These are phyloP conservation scores for Iselma pallidipennis DNA, from an alignment of 2,888 invertebrate species.

Conservation along the genomic window DNA sequence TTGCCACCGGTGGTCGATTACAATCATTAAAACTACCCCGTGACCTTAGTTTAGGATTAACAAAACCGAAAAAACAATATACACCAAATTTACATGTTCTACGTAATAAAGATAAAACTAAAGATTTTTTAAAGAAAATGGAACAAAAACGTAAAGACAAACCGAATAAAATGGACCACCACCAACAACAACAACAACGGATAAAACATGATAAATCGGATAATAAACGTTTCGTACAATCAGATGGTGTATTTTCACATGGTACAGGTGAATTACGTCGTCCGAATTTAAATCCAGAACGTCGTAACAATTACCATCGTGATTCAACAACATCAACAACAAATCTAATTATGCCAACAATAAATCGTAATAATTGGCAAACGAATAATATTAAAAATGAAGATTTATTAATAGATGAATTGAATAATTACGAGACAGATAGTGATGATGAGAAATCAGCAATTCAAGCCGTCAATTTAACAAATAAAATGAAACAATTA, in stretches of 20 bases:
- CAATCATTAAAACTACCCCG: slow-evolving; percentile 47
- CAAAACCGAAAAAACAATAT: slow-evolving; percentile 48
- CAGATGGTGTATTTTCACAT: slow-evolving; percentile 50
- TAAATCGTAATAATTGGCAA: slow-evolving; percentile 39
- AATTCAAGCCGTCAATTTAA: slow-evolving; percentile 30
- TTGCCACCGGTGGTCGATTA: slow-evolving; percentile 35
- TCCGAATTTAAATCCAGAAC: not conserved
- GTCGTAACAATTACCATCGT: slow-evolving; percentile 3
- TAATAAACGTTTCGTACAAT: slow-evolving; percentile 40
- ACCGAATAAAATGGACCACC: slow-evolving; percentile 1
- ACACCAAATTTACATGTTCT: slow-evolving; percentile 51
- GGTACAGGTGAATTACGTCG: slow-evolving; percentile 37
- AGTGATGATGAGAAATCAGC: slow-evolving; percentile 42
- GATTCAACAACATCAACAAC: slow-evolving; percentile 32
- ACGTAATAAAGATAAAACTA: slow-evolving; percentile 46
- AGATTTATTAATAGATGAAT: slow-evolving; percentile 37
- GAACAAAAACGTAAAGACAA: slow-evolving; percentile 29
- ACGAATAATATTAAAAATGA: slow-evolving; percentile 43
- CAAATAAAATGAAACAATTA: slow-evolving; percentile 21
- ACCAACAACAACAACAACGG: slow-evolving; percentile 5
- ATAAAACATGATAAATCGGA: slow-evolving; percentile 17
- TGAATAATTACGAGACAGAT: slow-evolving; percentile 39
- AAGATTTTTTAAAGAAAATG: slow-evolving; percentile 39
- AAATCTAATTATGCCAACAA: slow-evolving; percentile 38
- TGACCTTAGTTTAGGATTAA: slow-evolving; percentile 50